Conservation (phyloP, 2,113 vertebrate genomes). For the Psilopogon haemacephalus region DNA sequence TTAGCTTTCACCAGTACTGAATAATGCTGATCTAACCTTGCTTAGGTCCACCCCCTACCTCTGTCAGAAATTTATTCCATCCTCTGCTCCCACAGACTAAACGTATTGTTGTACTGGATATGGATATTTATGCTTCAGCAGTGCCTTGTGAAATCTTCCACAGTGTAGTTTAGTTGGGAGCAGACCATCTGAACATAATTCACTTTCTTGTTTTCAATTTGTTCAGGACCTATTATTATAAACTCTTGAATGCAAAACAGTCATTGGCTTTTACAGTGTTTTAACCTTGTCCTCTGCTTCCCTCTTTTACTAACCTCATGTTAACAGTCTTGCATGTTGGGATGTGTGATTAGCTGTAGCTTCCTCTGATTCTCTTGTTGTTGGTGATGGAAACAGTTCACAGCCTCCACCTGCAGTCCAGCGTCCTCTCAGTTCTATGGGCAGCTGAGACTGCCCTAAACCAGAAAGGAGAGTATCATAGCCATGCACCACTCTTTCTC, state of each 20-base stretch:
- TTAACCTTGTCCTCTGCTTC: not conserved
- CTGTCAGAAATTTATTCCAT: not conserved
- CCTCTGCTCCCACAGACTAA: not conserved
- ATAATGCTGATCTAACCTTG: not conserved
- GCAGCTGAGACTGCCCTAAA: not conserved
- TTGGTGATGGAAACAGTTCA: not conserved
- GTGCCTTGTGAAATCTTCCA: constrained; percentile 10
- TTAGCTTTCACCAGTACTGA: not conserved
- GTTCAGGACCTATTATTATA: not conserved
- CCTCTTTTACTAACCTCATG: not conserved
- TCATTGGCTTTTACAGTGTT: not conserved
- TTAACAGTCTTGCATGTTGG: not conserved
- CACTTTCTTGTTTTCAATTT: constrained; percentile 19
- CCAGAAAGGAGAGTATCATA: not conserved
- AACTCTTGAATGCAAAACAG: not conserved
- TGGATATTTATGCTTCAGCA: not conserved
- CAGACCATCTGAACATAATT: constrained; percentile 8
- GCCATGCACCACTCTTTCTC: not conserved
- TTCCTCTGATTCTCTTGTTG: not conserved
- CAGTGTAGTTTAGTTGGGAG: not conserved
- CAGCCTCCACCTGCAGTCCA: not conserved
- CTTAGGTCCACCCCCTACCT: not conserved
- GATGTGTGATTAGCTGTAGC: not conserved
- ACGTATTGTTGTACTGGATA: not conserved
- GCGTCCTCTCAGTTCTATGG: not conserved